These are phyloP conservation scores for Elysia chlorotica DNA, from an alignment of 1,140 invertebrate species.

Conservation along the genomic window DNA sequence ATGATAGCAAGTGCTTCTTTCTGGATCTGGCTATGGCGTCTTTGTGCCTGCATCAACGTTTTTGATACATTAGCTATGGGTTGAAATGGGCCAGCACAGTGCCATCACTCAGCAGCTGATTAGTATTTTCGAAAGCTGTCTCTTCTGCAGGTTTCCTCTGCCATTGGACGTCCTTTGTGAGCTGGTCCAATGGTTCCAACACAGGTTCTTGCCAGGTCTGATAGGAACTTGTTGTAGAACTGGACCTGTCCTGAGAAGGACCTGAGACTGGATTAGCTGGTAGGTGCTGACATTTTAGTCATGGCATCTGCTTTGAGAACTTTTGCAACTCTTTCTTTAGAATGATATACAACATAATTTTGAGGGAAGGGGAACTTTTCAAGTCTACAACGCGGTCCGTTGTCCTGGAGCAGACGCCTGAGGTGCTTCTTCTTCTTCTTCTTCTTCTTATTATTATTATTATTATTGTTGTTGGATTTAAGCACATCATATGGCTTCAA, in stretches of 20 bases:
- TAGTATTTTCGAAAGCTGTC: not conserved
- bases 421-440: no score
- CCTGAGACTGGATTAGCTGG: not conserved
- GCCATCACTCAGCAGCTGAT: not conserved
- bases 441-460: no score
- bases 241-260: conserved; percentile 22
- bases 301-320: not conserved
- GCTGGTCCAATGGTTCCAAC: not conserved
- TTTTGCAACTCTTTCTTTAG: no score
- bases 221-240: conserved; percentile 21
- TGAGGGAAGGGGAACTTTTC: no score
- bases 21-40: not conserved
- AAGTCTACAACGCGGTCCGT: no score
- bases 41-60: conserved; percentile 40
- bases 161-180: not conserved
- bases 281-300: not conserved
- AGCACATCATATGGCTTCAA: no score
- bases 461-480: no score
- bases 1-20: not conserved
- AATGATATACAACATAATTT: no score
- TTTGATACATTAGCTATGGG: conserved; percentile 52
- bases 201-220: conserved; percentile 22
- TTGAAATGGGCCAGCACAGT: conserved; percentile 25
- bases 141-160: no score
- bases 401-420: no score